Conservation (phyloP, 2,797 vertebrate genomes). For the Lithobates pipiens region DNA sequence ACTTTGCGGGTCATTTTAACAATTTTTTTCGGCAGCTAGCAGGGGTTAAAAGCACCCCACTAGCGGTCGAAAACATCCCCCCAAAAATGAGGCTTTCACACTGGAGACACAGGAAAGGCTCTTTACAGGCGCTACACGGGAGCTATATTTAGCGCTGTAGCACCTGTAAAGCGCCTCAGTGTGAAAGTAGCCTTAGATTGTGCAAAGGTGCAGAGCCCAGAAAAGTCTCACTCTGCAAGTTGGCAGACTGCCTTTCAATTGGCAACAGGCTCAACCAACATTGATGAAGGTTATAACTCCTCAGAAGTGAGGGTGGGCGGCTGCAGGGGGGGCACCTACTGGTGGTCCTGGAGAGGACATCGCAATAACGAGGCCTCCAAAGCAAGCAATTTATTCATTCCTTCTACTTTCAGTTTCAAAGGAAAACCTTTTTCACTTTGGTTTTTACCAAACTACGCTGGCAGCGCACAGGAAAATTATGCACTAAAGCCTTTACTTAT, state of each 20-base stretch:
- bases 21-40: too few relatives aligned
- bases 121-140: too few relatives aligned
- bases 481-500: slow-evolving; percentile 20
- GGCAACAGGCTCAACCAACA: slow-evolving; percentile 10
- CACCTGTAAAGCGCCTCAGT: too few relatives aligned
- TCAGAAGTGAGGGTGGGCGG: background rate
- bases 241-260: slow-evolving; percentile 9
- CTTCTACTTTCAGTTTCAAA: slow-evolving; percentile 26
- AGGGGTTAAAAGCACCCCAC: too few relatives aligned
- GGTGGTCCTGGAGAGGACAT: slow-evolving; percentile 41
- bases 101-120: too few relatives aligned
- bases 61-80: too few relatives aligned
- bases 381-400: slow-evolving; percentile 16
- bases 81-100: too few relatives aligned
- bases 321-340: background rate
- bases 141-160: too few relatives aligned
- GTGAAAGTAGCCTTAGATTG: too few relatives aligned
- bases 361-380: slow-evolving; percentile 21
- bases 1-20: too few relatives aligned
- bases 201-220: background rate
- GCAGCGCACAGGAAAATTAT: slow-evolving; percentile 13
- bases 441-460: slow-evolving; percentile 28
- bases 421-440: slow-evolving; percentile 40
- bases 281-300: slow-evolving; percentile 25
- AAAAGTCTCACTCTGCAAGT: background rate